These are phyloP conservation scores for Varanus salvator DNA, from an alignment of 2,113 vertebrate species.

Conservation along the genomic window DNA sequence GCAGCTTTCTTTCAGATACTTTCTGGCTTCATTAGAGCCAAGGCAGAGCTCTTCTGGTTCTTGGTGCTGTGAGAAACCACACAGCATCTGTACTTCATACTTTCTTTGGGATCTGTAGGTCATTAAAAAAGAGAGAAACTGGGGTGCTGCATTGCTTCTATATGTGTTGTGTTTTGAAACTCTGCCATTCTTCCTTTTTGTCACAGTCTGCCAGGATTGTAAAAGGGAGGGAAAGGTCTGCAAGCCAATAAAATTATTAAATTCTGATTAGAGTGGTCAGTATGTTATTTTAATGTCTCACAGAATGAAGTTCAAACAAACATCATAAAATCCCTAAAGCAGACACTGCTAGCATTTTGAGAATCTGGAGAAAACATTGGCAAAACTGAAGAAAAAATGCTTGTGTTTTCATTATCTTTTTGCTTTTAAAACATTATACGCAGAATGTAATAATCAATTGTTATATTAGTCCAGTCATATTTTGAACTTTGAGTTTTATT, in stretches of 20 bases:
- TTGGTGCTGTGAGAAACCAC: neutral
- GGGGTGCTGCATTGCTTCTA: constrained; percentile 7
- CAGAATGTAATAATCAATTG: too few species aligned
- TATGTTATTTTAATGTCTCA: constrained; percentile 15
- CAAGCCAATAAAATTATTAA: constrained; percentile 27
- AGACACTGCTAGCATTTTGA: constrained; percentile 28
- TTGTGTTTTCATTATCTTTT: neutral
- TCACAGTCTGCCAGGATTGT: constrained; percentile 22
- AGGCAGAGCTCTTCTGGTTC: neutral
- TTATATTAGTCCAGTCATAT: too few species aligned
- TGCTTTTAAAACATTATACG: too few species aligned
- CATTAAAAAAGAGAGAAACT: constrained; percentile 11
- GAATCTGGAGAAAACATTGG: constrained; percentile 3
- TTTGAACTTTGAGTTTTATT: too few species aligned
- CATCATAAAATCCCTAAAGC: neutral
- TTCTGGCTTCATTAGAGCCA: constrained; percentile 33
- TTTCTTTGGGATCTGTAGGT: constrained; percentile 31
- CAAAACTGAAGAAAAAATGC: neutral
- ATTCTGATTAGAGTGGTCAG: constrained; percentile 31
- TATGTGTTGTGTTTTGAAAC: constrained; percentile 33
- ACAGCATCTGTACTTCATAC: neutral
- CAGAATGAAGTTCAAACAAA: constrained; percentile 18
- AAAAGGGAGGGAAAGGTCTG: constrained; percentile 34
- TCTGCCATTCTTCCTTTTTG: constrained; percentile 33
- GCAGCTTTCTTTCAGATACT: constrained; percentile 28